phyloP scores from a whole-genome alignment of 2,888 invertebrate species.

The Drosophila phalerata region DNA sequence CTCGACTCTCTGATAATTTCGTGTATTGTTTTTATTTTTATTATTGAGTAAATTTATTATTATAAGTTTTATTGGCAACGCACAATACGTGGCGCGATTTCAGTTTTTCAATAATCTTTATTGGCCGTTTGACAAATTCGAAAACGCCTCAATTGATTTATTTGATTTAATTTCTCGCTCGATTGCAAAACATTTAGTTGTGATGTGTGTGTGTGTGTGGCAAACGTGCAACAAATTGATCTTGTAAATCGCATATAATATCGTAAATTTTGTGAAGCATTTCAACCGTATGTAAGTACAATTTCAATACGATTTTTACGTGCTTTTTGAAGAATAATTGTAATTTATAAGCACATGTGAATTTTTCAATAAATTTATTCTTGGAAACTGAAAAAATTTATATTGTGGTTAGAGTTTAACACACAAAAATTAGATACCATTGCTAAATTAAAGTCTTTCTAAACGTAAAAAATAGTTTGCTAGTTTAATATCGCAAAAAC shows the following conservation, averaged over 20 bases:
- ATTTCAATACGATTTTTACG: conserved; percentile 54
- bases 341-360: not conserved
- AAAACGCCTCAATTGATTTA: conserved; percentile 78
- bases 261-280: conserved; percentile 42
- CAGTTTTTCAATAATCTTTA: conserved; percentile 68
- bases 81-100: conserved; percentile 52
- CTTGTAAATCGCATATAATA: conserved; percentile 56
- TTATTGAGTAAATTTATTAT: conserved; percentile 57
- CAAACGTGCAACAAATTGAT: conserved; percentile 50
- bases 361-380: not conserved
- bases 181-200: conserved; percentile 49
- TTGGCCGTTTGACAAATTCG: conserved; percentile 77
- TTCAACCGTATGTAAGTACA: conserved; percentile 44
- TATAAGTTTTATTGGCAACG: conserved; percentile 65
- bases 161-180: conserved; percentile 62
- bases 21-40: conserved; percentile 35
- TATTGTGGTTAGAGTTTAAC: too few relatives aligned
- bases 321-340: conserved; percentile 43
- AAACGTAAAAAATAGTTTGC: too few relatives aligned
- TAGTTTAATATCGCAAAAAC: too few relatives aligned
- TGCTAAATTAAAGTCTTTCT: too few relatives aligned
- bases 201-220: conserved; percentile 18
- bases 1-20: conserved; percentile 16
- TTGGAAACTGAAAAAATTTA: not conserved
- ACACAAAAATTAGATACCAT: too few relatives aligned